phyloP scores from a whole-genome alignment of 2,113 vertebrate species.

The Cacatua alba region DNA sequence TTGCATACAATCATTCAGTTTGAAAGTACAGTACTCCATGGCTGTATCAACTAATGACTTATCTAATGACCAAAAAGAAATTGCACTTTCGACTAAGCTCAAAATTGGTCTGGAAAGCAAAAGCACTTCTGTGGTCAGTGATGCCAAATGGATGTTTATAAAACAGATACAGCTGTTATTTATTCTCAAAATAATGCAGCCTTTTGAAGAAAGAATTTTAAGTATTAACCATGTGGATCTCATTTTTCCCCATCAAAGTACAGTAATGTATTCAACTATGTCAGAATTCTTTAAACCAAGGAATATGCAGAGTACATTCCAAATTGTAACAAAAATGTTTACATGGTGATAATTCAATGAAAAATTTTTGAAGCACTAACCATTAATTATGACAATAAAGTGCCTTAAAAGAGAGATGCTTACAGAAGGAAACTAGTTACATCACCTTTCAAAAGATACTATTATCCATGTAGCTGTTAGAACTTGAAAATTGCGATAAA shows the following conservation, averaged over 20 bases:
- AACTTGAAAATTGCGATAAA: not conserved
- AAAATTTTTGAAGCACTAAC: not conserved
- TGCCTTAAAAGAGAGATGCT: not conserved
- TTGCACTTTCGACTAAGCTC: not conserved
- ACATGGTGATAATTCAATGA: not conserved
- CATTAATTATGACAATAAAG: not conserved
- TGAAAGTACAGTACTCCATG: not conserved
- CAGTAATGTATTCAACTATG: not conserved
- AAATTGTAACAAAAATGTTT: not conserved
- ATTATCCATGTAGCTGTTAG: not conserved
- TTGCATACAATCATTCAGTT: not conserved
- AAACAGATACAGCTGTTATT: not conserved
- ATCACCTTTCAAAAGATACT: not conserved
- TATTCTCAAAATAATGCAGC: not conserved
- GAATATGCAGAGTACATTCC: not conserved
- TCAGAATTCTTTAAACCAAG: not conserved
- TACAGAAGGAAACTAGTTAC: not conserved
- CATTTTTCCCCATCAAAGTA: not conserved
- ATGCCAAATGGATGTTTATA: not conserved
- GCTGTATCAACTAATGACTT: not conserved
- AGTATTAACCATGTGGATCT: not conserved
- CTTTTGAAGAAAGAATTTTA: not conserved
- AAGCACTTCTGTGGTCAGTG: not conserved
- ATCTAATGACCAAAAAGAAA: not conserved
- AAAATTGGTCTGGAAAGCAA: not conserved